Base-by-base conservation (phyloP, 2,113 vertebrate species). In the Sorex fumeus region DNA sequence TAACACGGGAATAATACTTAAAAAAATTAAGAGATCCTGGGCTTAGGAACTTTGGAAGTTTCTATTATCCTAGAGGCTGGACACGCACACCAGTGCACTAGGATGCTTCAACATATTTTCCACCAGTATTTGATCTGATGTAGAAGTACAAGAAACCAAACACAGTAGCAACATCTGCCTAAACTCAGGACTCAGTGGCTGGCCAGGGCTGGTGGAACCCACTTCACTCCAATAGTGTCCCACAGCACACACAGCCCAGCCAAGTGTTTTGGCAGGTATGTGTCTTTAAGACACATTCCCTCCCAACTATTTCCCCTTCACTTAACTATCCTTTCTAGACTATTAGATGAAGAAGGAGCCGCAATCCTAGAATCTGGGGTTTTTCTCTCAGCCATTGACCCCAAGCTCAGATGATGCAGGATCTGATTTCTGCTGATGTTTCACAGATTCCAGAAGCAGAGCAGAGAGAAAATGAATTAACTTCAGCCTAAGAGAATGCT, bases 21-120 rank as follows among this genome's bases (percentile, higher is more conserved):
- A 93, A 57, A 71, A 78, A 12, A 82, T 67, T 43, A 25, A 60
- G 57, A 69, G 62, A 45, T 83, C 78, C 62, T 45, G 43, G 83
- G 7, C 34, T 66, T 67, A 77, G 90, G 57, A 15, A 81, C 71
- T 5, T 66, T 40, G 40, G 7, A 90, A 71, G 77, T 82, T 87
- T 86, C 43, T 66, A 77, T 13, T 30, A 36, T 28, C 6, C 8
- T 28, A 18, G 86, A 82, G 10, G 13, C 43, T 10, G 62, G 43
- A 71, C 8, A 30, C 69, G 53, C 53, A 72, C 30, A 66, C 3
- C 40, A 40, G 40, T 7, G n/a, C 40, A 40, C 30, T 72, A 78
- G 15, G 10, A 78, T 5, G 8, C 32, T 87, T 53, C 32, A 87
- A 72, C 23, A 72, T 30, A 34, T 57, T 90, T 83, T 57, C 71